phyloP scores from a whole-genome alignment of 1,140 invertebrate species.

The Procambarus clarkii region DNA sequence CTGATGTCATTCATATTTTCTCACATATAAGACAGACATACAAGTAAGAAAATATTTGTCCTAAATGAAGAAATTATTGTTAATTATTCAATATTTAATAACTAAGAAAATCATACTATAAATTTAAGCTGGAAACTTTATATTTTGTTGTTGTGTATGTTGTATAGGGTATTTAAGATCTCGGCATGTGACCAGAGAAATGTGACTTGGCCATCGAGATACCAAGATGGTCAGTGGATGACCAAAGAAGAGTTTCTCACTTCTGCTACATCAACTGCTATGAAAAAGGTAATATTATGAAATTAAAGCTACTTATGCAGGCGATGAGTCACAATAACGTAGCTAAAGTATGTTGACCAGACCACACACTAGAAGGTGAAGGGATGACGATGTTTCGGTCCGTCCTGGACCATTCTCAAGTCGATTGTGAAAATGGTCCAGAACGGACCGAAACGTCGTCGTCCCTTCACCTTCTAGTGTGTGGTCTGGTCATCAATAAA shows the following conservation, averaged over 20 bases:
- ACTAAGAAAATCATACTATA: not conserved
- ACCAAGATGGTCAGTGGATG: conserved; percentile 59
- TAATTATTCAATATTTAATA: not conserved
- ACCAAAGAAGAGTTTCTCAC: conserved; percentile 56
- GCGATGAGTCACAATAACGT: too few species aligned
- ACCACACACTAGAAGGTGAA: too few species aligned
- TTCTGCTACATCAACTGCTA: conserved; percentile 71
- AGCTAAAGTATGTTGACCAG: too few species aligned
- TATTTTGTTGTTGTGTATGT: not conserved
- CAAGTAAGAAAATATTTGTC: conserved; percentile 30
- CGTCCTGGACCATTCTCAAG: too few species aligned
- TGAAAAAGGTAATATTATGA: conserved; percentile 71
- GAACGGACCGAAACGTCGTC: too few species aligned
- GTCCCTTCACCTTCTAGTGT: not conserved
- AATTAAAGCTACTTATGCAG: not conserved
- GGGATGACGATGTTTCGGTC: too few species aligned
- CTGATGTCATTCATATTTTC: conserved; percentile 71
- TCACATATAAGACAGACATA: conserved; percentile 73
- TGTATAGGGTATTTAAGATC: conserved; percentile 53
- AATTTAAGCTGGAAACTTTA: too few species aligned
- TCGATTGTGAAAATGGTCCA: too few species aligned
- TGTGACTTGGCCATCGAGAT: conserved; percentile 37
- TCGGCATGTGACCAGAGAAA: not conserved
- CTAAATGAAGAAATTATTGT: not conserved
- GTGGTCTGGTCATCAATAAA: not conserved